A percentile compares a stretch with the other conserved stretches of the same genome.
Evolutionary conservation across 1,140 invertebrate genomes (phyloP).

Genomic region (Philotrypesis tridentata): DNA sequence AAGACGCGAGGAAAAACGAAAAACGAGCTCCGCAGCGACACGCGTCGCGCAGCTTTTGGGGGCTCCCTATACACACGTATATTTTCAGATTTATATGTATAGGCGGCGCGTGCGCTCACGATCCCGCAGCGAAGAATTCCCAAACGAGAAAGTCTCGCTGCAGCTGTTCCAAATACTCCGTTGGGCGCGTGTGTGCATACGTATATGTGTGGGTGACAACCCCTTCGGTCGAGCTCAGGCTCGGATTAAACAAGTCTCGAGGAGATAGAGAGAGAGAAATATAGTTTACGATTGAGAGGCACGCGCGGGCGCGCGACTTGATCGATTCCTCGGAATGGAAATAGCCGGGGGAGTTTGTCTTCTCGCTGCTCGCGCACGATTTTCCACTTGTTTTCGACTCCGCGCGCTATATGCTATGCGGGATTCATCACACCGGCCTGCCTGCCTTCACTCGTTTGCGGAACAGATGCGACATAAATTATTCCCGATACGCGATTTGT

Average conservation of each 20-base stretch:
- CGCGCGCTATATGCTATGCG: no score
- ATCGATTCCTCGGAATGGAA: neutral
- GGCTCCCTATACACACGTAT: no score
- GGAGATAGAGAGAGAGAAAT: no score
- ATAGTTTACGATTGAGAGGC: neutral
- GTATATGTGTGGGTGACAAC: neutral
- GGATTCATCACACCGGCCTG: neutral
- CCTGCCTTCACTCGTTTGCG: neutral
- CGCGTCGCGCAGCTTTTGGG: neutral
- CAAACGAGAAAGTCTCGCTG: neutral
- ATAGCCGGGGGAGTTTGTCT: neutral
- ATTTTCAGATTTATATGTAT: neutral
- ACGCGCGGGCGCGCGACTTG: neutral
- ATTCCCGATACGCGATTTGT: neutral
- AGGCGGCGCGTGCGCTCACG: neutral
- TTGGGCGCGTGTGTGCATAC: no score
- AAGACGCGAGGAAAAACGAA: neutral
- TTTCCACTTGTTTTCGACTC: neutral
- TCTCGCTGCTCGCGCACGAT: neutral
- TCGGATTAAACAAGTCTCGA: conserved; percentile 23
- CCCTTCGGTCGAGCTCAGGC: neutral
- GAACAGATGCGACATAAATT: neutral
- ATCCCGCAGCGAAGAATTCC: no score
- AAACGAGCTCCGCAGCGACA: neutral
- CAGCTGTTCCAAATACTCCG: no score